A percentile compares a stretch with the other conserved stretches of the same genome.
These are phyloP conservation scores for Ditylenchus weischeri DNA, from an alignment of 2,888 invertebrate genomes.

Conservation along the genomic window DNA sequence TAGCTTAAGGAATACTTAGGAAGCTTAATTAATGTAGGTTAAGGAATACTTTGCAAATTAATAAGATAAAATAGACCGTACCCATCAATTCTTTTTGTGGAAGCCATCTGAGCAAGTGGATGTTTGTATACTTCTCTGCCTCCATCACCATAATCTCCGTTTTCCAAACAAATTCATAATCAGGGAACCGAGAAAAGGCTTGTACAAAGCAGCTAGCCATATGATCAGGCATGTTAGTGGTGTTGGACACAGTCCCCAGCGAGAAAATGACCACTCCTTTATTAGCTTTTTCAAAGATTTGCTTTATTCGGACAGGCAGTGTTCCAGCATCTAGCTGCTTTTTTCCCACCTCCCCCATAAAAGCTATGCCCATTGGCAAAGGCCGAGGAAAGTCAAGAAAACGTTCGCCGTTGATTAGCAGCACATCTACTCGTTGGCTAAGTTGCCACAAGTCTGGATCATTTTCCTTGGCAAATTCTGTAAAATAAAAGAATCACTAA, in stretches of 20 bases:
- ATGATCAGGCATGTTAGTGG: conserved; percentile 53
- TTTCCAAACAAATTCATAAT: conserved; percentile 52
- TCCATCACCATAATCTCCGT: conserved; percentile 49
- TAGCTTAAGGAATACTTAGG: too few relatives aligned
- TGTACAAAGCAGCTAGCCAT: conserved; percentile 52
- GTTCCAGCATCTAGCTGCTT: not conserved
- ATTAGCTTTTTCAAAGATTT: conserved; percentile 22
- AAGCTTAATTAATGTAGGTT: too few relatives aligned
- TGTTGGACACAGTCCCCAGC: conserved; percentile 56
- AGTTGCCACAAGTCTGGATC: conserved; percentile 48
- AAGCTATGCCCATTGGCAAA: conserved; percentile 48
- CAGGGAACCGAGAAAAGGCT: conserved; percentile 48
- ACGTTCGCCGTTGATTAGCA: conserved; percentile 53
- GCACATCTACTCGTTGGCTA: conserved; percentile 41
- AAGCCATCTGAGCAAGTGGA: conserved; percentile 54
- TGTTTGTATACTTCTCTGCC: conserved; percentile 40
- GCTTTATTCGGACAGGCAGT: conserved; percentile 26
- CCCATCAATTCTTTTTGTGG: conserved; percentile 57
- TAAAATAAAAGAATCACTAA: conserved; percentile 6
- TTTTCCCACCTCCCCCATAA: conserved; percentile 50
- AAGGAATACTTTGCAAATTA: too few relatives aligned
- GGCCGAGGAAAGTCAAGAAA: conserved; percentile 57
- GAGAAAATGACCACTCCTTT: conserved; percentile 40
- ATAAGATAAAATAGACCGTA: conserved; percentile 21
- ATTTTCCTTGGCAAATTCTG: conserved; percentile 17